phyloP scores from a whole-genome alignment of 2,888 invertebrate species.

The Aplocera efformata region DNA sequence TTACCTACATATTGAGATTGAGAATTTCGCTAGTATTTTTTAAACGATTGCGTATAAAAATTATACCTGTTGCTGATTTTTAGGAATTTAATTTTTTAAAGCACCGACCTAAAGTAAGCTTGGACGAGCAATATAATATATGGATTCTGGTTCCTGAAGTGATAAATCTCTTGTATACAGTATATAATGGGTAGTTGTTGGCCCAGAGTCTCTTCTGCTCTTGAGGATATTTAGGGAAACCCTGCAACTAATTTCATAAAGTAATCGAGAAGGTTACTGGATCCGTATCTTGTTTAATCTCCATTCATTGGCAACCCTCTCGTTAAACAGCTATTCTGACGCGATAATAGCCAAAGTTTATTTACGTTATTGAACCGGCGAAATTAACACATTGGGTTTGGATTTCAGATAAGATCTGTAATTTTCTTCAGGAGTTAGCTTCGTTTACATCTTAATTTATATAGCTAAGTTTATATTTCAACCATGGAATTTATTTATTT shows the following conservation, averaged over 20 bases:
- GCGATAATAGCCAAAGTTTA: constrained; percentile 72
- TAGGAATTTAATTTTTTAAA: too few relatives aligned
- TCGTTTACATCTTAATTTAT: too few relatives aligned
- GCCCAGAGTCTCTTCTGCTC: neutral
- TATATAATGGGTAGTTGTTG: neutral
- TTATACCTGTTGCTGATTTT: too few relatives aligned
- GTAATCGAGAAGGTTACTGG: constrained; percentile 61
- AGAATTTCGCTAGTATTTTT: too few relatives aligned
- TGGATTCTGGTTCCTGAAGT: too few relatives aligned
- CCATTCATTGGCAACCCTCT: constrained; percentile 66
- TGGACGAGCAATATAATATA: too few relatives aligned
- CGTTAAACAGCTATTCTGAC: constrained; percentile 72
- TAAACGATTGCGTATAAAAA: too few relatives aligned
- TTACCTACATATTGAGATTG: too few relatives aligned
- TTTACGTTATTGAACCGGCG: constrained; percentile 57
- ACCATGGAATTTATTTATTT: too few relatives aligned
- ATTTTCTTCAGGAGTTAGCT: constrained; percentile 12
- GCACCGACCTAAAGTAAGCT: too few relatives aligned
- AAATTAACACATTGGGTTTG: constrained; percentile 58
- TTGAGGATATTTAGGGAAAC: constrained; percentile 28
- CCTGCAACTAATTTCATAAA: constrained; percentile 68
- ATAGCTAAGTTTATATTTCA: too few relatives aligned
- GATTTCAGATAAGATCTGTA: constrained; percentile 36
- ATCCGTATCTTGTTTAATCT: constrained; percentile 73
- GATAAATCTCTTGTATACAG: too few relatives aligned